Evolutionary conservation across 2,113 vertebrate genomes (phyloP).

Genomic region (Sinocyclocheilus anophthalmus): DNA sequence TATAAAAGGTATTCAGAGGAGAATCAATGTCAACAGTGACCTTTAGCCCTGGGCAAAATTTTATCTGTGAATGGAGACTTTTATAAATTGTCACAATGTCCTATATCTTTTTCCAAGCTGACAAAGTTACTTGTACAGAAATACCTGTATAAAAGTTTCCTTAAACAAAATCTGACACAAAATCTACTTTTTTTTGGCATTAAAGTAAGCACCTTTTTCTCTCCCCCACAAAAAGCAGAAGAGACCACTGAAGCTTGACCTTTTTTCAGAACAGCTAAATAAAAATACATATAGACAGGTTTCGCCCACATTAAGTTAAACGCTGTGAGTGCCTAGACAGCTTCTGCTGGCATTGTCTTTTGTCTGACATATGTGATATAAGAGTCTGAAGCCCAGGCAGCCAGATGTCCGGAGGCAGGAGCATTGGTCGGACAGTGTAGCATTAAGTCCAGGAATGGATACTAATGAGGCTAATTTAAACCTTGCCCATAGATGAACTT

Average conservation of each 20-base stretch:
- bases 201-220: neutral
- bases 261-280: neutral
- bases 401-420: neutral
- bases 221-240: neutral
- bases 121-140: neutral
- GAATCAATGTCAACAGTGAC: constrained; percentile 23
- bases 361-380: neutral
- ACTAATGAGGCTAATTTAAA: constrained; percentile 6
- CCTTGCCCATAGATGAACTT: neutral
- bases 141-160: neutral
- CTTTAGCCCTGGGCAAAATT: constrained; percentile 19
- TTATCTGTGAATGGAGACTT: constrained; percentile 1
- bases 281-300: neutral
- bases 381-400: neutral
- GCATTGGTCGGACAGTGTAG: neutral
- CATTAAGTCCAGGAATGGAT: neutral
- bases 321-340: neutral
- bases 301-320: neutral
- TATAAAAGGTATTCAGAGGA: constrained; percentile 20
- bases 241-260: neutral
- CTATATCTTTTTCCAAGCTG: constrained; percentile 20
- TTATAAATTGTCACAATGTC: constrained; percentile 5
- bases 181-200: neutral
- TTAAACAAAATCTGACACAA: neutral
- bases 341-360: neutral